Percentiles rank a stretch among this genome's conserved stretches.
These are phyloP conservation scores for Chrosomus eos DNA, from an alignment of 2,797 vertebrate species.

Conservation along the genomic window DNA sequence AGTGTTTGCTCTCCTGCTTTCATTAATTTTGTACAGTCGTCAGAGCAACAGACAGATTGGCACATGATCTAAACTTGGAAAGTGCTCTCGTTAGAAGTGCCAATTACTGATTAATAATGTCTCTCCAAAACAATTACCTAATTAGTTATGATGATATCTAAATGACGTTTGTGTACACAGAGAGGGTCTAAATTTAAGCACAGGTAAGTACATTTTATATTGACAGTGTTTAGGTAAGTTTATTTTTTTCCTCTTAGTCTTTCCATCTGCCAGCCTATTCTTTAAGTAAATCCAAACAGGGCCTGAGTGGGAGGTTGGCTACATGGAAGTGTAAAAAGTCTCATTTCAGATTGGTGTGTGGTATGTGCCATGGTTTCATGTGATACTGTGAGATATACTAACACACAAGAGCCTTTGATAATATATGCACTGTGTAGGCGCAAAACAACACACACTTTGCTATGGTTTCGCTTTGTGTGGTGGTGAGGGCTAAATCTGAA, in stretches of 20 bases:
- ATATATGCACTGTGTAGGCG: slow-evolving; percentile 42
- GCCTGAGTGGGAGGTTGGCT: slow-evolving; percentile 44
- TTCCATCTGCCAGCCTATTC: slow-evolving; percentile 1
- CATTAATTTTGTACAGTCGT: slow-evolving; percentile 28
- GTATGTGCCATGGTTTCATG: slow-evolving; percentile 27
- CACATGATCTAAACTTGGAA: slow-evolving; percentile 41
- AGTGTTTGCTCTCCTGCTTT: slow-evolving; percentile 33
- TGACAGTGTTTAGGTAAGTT: not conserved
- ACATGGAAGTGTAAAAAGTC: slow-evolving; percentile 28
- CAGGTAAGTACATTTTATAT: slow-evolving; percentile 18
- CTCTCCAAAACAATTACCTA: slow-evolving; percentile 35
- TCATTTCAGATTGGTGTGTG: slow-evolving; percentile 2
- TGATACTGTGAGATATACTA: slow-evolving; percentile 30
- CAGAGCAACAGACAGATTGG: slow-evolving; percentile 37
- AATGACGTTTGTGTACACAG: slow-evolving; percentile 16
- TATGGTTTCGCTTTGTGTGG: slow-evolving; percentile 10
- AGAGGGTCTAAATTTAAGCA: slow-evolving; percentile 8
- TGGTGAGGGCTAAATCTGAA: slow-evolving; percentile 26
- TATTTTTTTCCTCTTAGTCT: not conserved
- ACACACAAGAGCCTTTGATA: slow-evolving; percentile 30
- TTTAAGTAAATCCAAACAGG: slow-evolving; percentile 36
- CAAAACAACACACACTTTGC: slow-evolving; percentile 13
- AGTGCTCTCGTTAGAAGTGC: slow-evolving; percentile 26
- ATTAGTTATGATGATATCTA: slow-evolving; percentile 48
- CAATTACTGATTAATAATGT: slow-evolving; percentile 24